phyloP scores from a whole-genome alignment of 2,888 invertebrate species.

The Netelia virgata region DNA sequence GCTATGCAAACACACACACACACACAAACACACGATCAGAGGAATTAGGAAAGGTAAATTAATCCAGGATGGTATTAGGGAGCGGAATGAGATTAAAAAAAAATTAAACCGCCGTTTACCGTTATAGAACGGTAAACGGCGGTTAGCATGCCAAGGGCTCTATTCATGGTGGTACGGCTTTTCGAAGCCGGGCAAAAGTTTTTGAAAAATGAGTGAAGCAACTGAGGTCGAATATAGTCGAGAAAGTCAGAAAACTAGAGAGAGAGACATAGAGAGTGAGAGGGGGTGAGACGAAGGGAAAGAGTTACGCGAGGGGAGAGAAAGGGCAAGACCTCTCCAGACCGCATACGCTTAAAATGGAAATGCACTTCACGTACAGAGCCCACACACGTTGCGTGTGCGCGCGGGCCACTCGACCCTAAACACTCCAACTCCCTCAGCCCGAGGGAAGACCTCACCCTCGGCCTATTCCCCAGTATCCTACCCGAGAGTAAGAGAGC shows the following conservation, averaged over 20 bases:
- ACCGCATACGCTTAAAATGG: constrained; percentile 73
- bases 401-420: constrained; percentile 64
- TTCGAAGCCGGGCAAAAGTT: constrained; percentile 47
- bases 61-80: too few relatives aligned
- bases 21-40: too few relatives aligned
- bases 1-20: too few relatives aligned
- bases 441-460: constrained; percentile 45
- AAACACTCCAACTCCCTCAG: constrained; percentile 66
- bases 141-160: constrained; percentile 54
- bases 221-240: background rate
- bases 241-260: background rate
- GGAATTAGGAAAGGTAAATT: too few relatives aligned
- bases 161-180: constrained; percentile 56
- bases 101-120: constrained; percentile 37
- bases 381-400: constrained; percentile 44
- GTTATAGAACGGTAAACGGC: constrained; percentile 29
- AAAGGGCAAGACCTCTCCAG: constrained; percentile 69
- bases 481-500: constrained; percentile 10
- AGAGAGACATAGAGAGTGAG: constrained; percentile 12
- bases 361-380: constrained; percentile 69
- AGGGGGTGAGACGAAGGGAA: constrained; percentile 14
- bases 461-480: constrained; percentile 7
- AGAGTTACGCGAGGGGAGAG: constrained; percentile 11
- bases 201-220: constrained; percentile 38
- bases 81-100: constrained; percentile 3